Percentiles rank a stretch among this genome's conserved stretches.
These are phyloP conservation scores for Athene cunicularia DNA, from an alignment of 2,113 vertebrate species.

Conservation along the genomic window DNA sequence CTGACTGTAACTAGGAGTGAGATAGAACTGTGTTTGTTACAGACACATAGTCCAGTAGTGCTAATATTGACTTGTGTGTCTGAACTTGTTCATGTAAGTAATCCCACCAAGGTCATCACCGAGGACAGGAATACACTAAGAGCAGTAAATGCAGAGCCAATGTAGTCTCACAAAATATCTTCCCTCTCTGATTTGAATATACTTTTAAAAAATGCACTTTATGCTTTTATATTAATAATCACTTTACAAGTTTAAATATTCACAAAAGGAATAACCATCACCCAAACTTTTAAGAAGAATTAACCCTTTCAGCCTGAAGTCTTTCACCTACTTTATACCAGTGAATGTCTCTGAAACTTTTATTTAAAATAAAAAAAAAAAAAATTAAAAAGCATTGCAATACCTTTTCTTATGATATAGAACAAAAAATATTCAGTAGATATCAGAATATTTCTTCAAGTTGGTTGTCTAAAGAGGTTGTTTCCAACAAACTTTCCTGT, in stretches of 20 bases:
- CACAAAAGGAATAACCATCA: not conserved
- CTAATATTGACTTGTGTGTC: not conserved
- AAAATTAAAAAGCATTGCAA: not conserved
- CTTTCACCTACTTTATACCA: not conserved
- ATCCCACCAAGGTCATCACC: not conserved
- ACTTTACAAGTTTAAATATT: not conserved
- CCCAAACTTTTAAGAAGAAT: not conserved
- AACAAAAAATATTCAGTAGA: not conserved
- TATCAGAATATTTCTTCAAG: not conserved
- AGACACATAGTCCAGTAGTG: not conserved
- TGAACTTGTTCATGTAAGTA: not conserved
- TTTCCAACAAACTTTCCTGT: not conserved
- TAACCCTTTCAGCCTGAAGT: not conserved
- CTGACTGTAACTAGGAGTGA: not conserved
- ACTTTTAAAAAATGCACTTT: not conserved
- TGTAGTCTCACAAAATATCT: not conserved
- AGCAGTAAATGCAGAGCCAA: not conserved
- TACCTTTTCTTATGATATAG: not conserved
- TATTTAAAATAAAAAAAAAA: not conserved
- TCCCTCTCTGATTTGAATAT: not conserved
- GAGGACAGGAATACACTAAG: not conserved
- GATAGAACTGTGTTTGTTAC: not conserved
- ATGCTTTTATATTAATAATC: not conserved
- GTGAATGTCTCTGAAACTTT: not conserved
- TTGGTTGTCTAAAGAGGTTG: not conserved